Evolutionary conservation across 2,888 invertebrate species (phyloP), one percentile per base, ranked within the genome.

Genomic region (Empis livida): DNA sequence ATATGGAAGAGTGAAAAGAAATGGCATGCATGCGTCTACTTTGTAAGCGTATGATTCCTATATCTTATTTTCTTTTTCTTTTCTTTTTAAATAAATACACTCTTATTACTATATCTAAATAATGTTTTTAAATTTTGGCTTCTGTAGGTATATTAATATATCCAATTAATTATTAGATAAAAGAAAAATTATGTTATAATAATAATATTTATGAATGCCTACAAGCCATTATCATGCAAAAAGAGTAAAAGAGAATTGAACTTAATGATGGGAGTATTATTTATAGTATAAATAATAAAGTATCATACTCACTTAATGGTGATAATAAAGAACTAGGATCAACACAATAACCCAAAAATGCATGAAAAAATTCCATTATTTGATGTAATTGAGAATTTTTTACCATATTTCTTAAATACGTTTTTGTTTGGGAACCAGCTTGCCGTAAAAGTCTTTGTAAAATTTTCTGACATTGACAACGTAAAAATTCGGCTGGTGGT

Each of bases 291-390:
- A 39, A 39, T 17, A n/a, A 23, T 11, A 45, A 17, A 37, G 37
- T 47, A 49, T 40, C 14, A 49, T 56, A 78, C 88, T 84, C 73
- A 91, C 91, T 89, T 70, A 89, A 73, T 31, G 92, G 91, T 23
- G 91, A 92, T 16, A 92, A 73, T 56, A 90, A 72, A 10, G 85
- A 81, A 53, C 83, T 79, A 11, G 93, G 92, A 67, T 96, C 95
- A 35, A 89, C 80, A 69, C 99, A 99, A 68, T 92, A 99, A 8
- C 95, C 95, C 44, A 95, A 80, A 57, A 94, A 89, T 1, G 96
- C 82, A 65, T 99, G 99, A 51, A 97, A 82, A 61, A 96, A 88
- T 61, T 97, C 96, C 47, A 99, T 71, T 10, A 94, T 78, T 53
- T 93, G 91, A 15, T 82, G 73, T 30, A 96, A 73, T 0, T 87